Conservation (phyloP, 2,113 vertebrate species). For the Thryonomys swinderianus region DNA sequence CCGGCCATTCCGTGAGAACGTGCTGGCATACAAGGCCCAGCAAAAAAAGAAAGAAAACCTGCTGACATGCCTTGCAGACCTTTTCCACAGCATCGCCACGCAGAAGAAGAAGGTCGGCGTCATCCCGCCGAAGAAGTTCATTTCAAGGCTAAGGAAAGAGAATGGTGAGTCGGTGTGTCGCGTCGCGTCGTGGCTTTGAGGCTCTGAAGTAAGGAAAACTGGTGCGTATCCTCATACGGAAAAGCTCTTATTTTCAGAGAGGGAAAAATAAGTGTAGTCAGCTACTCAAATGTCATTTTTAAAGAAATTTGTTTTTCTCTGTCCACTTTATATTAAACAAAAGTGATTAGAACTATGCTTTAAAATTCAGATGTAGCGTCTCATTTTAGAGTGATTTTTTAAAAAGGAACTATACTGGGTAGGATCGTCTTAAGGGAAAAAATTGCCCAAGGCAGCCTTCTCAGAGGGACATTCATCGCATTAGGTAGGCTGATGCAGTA, state of each 20-base stretch:
- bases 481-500: neutral
- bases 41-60: constrained; percentile 99
- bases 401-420: neutral
- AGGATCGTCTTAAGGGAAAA: neutral
- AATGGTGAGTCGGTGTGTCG: constrained; percentile 90
- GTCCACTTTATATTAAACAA: neutral
- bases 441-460: constrained; percentile 3
- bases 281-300: neutral
- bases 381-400: neutral
- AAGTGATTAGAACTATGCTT: constrained; percentile 1
- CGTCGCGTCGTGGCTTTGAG: fast-evolving
- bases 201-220: neutral
- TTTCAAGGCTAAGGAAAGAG: constrained; percentile 96
- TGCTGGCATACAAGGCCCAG: constrained; percentile 97
- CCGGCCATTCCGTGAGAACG: constrained; percentile 98
- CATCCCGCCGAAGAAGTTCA: constrained; percentile 99
- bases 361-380: neutral
- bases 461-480: neutral
- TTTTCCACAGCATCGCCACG: constrained; percentile 98
- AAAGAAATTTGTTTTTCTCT: neutral
- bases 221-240: too few relatives aligned
- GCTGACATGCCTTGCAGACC: constrained; percentile 97
- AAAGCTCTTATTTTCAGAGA: neutral
- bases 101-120: constrained; percentile 99
- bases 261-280: neutral